Evolutionary conservation across 2,797 vertebrate genomes (phyloP), one percentile per base, ranked within the genome.

Genomic region (Podargus strigoides): DNA sequence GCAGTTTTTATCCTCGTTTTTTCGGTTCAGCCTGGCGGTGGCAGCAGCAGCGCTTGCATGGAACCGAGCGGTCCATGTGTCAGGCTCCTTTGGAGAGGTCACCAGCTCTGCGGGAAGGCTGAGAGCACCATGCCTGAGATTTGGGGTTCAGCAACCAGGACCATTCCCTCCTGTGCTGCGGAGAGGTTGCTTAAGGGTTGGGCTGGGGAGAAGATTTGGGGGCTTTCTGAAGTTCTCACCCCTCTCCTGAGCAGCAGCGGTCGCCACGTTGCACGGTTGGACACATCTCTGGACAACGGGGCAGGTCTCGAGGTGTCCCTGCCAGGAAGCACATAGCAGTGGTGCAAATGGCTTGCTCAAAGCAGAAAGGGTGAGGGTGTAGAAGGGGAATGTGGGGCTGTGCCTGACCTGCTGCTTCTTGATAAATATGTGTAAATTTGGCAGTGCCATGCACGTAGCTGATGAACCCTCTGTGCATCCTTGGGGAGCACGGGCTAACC

Each of bases 41-140:
- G 98, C 98, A 98, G 98, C 97, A 98, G 97, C 96, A 95, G 95
- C 96, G 92, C 97, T 98, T 86, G 82, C 97, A 97, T 90, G 67
- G 93, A 91, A 52, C 39, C 0, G 6, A 37, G 69, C 17, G 1
- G 24, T 12, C 10, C 1, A 46, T 32, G 26, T 3, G 44, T 4
- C 34, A 0, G 73, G 58, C 55, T 52, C 53, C 56, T 14, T 2
- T 0, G 41, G 16, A 10, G 44, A 50, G 42, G 53, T 3, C n/a
- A n/a, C 63, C 55, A 1, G 81, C 82, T 5, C 50, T 7, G 21
- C 2, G 2, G 41, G 73, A 44, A 34, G 30, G 30, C 75, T 12
- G 46, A 14, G 16, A 30, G 24, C 55, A 2, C 28, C 59, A 3
- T 9, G 30, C 27, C 50, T 3, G 36, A 7, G 20, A 1, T 8